phyloP scores from a whole-genome alignment of 2,113 vertebrate species.

The Nesogale talazaci region DNA sequence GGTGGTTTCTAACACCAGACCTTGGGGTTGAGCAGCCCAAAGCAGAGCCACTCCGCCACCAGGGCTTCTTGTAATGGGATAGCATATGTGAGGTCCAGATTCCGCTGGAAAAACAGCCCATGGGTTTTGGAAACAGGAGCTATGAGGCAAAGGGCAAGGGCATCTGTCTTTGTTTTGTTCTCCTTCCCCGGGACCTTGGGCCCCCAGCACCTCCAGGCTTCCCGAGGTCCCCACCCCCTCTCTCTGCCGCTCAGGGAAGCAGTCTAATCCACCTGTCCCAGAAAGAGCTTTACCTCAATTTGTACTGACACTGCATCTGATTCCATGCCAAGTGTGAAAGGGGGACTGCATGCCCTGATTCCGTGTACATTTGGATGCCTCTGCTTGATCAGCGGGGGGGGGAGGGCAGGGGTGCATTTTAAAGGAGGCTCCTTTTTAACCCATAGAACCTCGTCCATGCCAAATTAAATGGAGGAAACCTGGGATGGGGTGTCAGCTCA shows the following conservation, averaged over 20 bases:
- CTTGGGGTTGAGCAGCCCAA: no score
- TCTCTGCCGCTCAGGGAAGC: no score
- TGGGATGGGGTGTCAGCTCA: background rate
- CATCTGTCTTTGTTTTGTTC: background rate
- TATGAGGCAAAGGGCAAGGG: background rate
- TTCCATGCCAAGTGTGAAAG: background rate
- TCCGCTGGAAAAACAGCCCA: background rate
- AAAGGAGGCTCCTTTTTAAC: background rate
- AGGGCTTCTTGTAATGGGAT: background rate
- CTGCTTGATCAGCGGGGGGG: background rate
- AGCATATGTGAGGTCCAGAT: background rate
- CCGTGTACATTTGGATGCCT: background rate
- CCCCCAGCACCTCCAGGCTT: background rate
- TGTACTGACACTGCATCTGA: no score
- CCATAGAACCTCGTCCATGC: background rate
- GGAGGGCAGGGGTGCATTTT: slow-evolving; percentile 4
- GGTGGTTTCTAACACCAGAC: no score
- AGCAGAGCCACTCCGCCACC: no score
- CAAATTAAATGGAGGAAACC: slow-evolving; percentile 9
- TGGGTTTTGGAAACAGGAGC: background rate
- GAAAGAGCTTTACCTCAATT: no score
- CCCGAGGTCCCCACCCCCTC: background rate
- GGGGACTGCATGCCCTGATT: background rate
- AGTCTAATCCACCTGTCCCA: background rate
- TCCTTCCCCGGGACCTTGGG: background rate